A percentile compares a stretch with the other conserved stretches of the same genome.
Conservation (phyloP, 1,140 invertebrate genomes). For the Geopemphigus sp. region DNA sequence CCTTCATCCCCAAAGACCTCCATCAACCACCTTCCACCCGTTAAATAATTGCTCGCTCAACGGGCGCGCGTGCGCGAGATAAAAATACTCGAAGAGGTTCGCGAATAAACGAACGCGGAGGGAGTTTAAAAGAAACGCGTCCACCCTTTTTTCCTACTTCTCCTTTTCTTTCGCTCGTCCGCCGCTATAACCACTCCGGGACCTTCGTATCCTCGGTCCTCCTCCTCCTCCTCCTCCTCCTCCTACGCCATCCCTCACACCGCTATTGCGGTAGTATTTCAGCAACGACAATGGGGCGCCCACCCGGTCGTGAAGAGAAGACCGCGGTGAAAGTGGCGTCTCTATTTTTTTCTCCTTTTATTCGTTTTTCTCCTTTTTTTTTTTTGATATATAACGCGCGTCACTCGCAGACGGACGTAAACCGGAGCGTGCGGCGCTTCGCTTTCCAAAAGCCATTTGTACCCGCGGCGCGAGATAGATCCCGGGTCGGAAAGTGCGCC, state of each 20-base stretch:
- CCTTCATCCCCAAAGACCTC: neutral
- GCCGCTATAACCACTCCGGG: too few species aligned
- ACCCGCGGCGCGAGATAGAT: neutral
- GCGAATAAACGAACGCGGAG: neutral
- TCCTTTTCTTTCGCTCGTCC: too few species aligned
- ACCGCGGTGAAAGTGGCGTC: slow-evolving; percentile 14
- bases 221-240: neutral
- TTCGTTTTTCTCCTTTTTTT: neutral
- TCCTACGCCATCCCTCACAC: neutral
- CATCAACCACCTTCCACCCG: too few species aligned
- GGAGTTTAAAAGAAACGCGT: slow-evolving; percentile 20
- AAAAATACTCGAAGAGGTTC: neutral
- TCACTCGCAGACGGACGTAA: slow-evolving; percentile 27
- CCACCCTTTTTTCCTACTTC: neutral
- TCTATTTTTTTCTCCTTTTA: neutral
- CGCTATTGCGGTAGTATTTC: neutral
- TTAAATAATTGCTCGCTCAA: slow-evolving; percentile 3
- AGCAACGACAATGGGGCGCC: slow-evolving; percentile 25
- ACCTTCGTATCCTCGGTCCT: neutral
- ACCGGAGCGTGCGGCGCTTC: neutral
- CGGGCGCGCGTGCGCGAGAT: neutral
- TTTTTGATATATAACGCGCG: slow-evolving; percentile 15
- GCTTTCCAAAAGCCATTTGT: slow-evolving; percentile 44
- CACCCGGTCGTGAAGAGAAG: slow-evolving; percentile 15
- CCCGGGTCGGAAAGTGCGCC: neutral